phyloP scores from a whole-genome alignment of 1,140 invertebrate species.

The Zophobas morio region DNA sequence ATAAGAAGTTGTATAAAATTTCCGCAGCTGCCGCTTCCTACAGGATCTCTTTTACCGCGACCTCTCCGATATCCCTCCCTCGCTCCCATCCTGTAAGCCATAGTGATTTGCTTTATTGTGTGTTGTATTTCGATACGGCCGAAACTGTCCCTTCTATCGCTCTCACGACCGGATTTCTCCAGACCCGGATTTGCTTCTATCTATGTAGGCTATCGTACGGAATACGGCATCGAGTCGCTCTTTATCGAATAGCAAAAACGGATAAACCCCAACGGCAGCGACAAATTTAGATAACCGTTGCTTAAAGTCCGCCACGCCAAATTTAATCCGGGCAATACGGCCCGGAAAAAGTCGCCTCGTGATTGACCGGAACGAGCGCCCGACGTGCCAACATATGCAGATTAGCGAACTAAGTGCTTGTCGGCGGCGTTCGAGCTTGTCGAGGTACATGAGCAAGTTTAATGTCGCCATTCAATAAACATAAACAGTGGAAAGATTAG shows the following conservation, averaged over 20 bases:
- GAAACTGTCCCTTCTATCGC: constrained; percentile 5
- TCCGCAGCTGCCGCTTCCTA: too few species aligned
- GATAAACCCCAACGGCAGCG: constrained; percentile 32
- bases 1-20: too few species aligned
- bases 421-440: background rate
- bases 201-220: constrained; percentile 29
- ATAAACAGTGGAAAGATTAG: constrained; percentile 51
- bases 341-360: background rate
- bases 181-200: constrained; percentile 25
- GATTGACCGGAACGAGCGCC: background rate
- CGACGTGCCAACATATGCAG: background rate
- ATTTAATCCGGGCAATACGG: background rate
- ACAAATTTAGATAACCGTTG: constrained; percentile 38
- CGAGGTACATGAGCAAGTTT: constrained; percentile 23
- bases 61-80: too few species aligned
- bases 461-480: constrained; percentile 47
- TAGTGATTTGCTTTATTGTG: constrained; percentile 7
- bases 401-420: background rate
- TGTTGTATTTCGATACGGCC: constrained; percentile 2
- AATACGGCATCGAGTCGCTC: constrained; percentile 19
- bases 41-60: too few species aligned
- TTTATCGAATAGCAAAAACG: constrained; percentile 15
- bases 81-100: too few species aligned
- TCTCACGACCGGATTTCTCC: constrained; percentile 26
- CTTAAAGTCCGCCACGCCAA: background rate